Conservation (phyloP, 2,888 invertebrate genomes). For the Brenthis daphne region DNA sequence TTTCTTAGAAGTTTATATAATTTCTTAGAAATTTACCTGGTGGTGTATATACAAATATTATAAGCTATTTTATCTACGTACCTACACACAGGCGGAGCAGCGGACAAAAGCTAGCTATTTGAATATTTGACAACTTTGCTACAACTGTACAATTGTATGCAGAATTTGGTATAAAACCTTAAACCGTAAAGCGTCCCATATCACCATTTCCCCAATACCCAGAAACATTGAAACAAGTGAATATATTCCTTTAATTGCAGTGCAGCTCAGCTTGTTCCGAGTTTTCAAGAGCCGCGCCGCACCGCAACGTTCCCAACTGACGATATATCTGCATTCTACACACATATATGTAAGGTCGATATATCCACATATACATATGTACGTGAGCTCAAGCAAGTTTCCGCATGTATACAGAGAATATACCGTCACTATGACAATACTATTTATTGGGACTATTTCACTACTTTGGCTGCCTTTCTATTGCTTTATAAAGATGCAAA, state of each 20-base stretch:
- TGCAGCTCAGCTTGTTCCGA: constrained; percentile 20
- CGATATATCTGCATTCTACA: constrained; percentile 8
- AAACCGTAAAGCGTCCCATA: constrained; percentile 13
- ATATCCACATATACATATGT: background rate
- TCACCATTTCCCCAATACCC: constrained; percentile 13
- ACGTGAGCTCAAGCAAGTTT: background rate
- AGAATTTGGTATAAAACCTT: constrained; percentile 7
- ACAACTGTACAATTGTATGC: constrained; percentile 4
- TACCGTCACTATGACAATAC: too few relatives aligned
- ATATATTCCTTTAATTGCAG: constrained; percentile 37
- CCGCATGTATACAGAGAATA: too few relatives aligned
- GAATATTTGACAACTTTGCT: constrained; percentile 9
- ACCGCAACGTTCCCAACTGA: constrained; percentile 13
- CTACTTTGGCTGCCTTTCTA: too few relatives aligned
- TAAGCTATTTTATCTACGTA: too few relatives aligned
- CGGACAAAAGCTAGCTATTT: background rate
- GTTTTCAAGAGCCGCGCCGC: constrained; percentile 29
- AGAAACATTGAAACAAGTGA: constrained; percentile 14
- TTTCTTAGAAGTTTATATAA: too few relatives aligned
- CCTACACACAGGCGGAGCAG: too few relatives aligned
- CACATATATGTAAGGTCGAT: background rate
- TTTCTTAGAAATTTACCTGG: too few relatives aligned
- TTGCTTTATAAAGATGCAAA: too few relatives aligned
- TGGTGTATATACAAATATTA: too few relatives aligned
- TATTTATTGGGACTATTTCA: too few relatives aligned